Conservation (phyloP, 2,888 invertebrate genomes). For the Zygogramma bicolorata region DNA sequence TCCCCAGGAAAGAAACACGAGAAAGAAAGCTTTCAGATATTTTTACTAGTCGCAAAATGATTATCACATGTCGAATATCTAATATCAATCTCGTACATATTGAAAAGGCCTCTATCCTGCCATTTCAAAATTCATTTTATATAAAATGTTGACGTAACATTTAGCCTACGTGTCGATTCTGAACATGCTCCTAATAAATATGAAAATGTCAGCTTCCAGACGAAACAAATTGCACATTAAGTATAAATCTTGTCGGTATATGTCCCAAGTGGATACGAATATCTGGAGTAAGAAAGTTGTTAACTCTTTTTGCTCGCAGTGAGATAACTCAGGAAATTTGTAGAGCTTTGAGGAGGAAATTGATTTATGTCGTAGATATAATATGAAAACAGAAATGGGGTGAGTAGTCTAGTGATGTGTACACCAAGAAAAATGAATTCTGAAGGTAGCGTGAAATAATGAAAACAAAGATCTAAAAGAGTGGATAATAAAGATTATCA, state of each 20-base stretch:
- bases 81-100: constrained; percentile 9
- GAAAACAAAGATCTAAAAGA: too few species aligned
- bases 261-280: constrained; percentile 30
- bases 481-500: too few species aligned
- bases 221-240: constrained; percentile 48
- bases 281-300: constrained; percentile 4
- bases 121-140: neutral
- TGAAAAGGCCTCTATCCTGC: neutral
- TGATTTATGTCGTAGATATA: neutral
- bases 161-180: constrained; percentile 36
- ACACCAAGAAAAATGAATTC: too few species aligned
- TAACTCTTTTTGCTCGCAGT: constrained; percentile 21
- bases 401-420: too few species aligned
- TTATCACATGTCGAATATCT: too few species aligned
- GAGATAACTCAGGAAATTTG: constrained; percentile 4
- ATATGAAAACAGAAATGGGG: too few species aligned
- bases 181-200: constrained; percentile 37
- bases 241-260: constrained; percentile 37
- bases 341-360: neutral
- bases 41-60: too few species aligned
- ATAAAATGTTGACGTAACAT: constrained; percentile 35
- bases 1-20: too few species aligned
- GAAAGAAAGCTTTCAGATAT: too few species aligned
- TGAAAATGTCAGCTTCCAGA: constrained; percentile 46
- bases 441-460: too few species aligned